Evolutionary conservation across 1,140 invertebrate genomes (phyloP), one percentile per base, ranked within the genome.

Genomic region (Araneus ventricosus): DNA sequence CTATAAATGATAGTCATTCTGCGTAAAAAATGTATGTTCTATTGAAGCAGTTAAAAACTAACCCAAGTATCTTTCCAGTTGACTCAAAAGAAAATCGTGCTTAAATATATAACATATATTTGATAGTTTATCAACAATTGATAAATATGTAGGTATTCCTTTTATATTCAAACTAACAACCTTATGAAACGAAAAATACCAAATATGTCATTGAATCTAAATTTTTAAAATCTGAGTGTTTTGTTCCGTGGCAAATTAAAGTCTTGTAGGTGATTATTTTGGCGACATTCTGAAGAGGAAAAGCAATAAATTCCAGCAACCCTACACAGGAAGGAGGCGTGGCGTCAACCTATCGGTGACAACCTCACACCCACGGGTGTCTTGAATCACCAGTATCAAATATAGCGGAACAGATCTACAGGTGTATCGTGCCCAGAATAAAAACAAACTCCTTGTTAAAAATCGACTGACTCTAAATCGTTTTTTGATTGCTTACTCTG

Each of bases 321-420:
- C 90, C 90, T 92, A 86, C 20, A 92, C 90, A 92, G 90, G 90
- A 92, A 92, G 90, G 45, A 41, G 90, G 90, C 82, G 90, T 85
- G 90, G 90, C 90, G 90, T 92, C 90, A 85, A 75, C 37, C 20
- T 59, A 86, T 92, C 90, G 90, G 90, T 92, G 90, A 92, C 90
- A 92, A 92, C 90, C 82, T 92, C 34, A 92, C 90, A 92, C 90
- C 90, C 90, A 92, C 90, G 90, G 90, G 39, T 70, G 45, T 84
- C 82, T 84, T 84, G 39, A 57, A 84, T 84, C 82, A 84, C 82
- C 82, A 30, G 37, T 57, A 90, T 90, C 45, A 90, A 90, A 39
- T 37, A 80, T 82, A 41, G 75, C 79, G 80, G 70, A 90, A 84
- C 67, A 4, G 24, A 70, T 70, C 59, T 37, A 17, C 87, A 70